Base-by-base conservation (phyloP, 1,140 invertebrate species). In the Apis florea region DNA sequence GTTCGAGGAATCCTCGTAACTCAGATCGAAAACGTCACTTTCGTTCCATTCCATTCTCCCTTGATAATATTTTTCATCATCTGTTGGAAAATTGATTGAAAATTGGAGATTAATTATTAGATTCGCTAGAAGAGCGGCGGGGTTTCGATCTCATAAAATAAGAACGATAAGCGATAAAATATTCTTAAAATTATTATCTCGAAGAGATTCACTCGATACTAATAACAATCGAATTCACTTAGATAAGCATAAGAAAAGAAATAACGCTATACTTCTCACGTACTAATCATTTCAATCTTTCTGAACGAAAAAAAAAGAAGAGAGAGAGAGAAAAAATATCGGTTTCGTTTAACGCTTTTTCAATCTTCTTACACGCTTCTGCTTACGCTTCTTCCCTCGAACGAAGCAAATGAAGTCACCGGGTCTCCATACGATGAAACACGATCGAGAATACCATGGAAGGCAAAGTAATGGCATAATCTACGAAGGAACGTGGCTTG, bases 391-490 rank as follows among this genome's bases (percentile, higher is more conserved):
- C n/a, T 53, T 53, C 53, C 47, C 40, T 10, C 1, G 21, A 40
- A n/a, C n/a, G n/a, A n/a, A n/a, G 54, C 19, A 6, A 49, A 24
- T 47, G 53, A 74, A 74, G 31, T 24, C 26, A 49, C 47, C n/a
- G 19, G 19, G 4, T 17, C 5, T 24, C 47, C 19, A 13, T 49
- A 40, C 26, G 71, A 74, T 59, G 79, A 53, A 74, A 74, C 78
- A 19, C 19, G 77, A 73, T 83, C 78, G 24, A 59, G 47, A 58
- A 59, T 70, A 63, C 13, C 47, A 31, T 74, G 64, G 40, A 74
- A 73, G 69, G 61, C 31, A 68, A 40, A 64, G 69, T 80, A 83
- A 83, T 83, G 66, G 76, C 74, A 79, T 69, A 85, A 83, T 85
- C 66, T 73, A 70, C 71, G 72, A 58, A 51, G 58, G 71, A 63